phyloP scores from a whole-genome alignment of 2,888 invertebrate species.

The Parnassius glacialis region DNA sequence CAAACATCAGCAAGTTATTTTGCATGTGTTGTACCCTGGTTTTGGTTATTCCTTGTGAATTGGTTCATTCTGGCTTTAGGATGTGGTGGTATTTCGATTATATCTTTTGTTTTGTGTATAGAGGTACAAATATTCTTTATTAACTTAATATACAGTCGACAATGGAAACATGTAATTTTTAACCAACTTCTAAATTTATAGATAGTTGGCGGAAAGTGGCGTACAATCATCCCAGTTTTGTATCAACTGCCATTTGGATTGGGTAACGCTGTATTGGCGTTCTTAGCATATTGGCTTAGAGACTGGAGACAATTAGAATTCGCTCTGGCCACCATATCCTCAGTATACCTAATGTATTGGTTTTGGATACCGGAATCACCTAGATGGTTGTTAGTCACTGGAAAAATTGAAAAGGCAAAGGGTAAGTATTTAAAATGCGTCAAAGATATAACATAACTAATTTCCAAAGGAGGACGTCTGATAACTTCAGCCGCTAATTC shows the following conservation, averaged over 20 bases:
- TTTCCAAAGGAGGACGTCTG: too few relatives aligned
- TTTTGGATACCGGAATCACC: slow-evolving; percentile 83
- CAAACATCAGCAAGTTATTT: slow-evolving; percentile 76
- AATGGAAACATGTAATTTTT: not conserved
- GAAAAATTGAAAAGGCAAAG: slow-evolving; percentile 71
- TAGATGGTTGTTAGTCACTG: slow-evolving; percentile 82
- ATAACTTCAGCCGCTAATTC: too few relatives aligned
- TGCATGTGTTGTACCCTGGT: slow-evolving; percentile 77
- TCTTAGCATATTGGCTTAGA: slow-evolving; percentile 78
- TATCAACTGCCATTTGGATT: slow-evolving; percentile 83
- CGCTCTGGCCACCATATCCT: slow-evolving; percentile 72
- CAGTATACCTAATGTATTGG: slow-evolving; percentile 69
- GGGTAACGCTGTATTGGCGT: slow-evolving; percentile 80
- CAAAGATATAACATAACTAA: too few relatives aligned
- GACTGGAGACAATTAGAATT: slow-evolving; percentile 83
- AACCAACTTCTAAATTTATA: slow-evolving; percentile 38
- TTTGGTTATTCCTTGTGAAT: slow-evolving; percentile 73
- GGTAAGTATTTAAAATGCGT: slow-evolving; percentile 34
- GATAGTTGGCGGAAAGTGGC: slow-evolving; percentile 82
- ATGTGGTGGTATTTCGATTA: slow-evolving; percentile 83
- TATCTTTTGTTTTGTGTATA: slow-evolving; percentile 85
- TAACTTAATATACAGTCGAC: not conserved
- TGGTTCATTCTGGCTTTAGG: slow-evolving; percentile 82
- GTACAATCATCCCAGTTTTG: slow-evolving; percentile 81
- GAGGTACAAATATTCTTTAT: slow-evolving; percentile 56